Base-by-base conservation (phyloP, 1,140 invertebrate species). In the Venustaconcha ellipsiformis region DNA sequence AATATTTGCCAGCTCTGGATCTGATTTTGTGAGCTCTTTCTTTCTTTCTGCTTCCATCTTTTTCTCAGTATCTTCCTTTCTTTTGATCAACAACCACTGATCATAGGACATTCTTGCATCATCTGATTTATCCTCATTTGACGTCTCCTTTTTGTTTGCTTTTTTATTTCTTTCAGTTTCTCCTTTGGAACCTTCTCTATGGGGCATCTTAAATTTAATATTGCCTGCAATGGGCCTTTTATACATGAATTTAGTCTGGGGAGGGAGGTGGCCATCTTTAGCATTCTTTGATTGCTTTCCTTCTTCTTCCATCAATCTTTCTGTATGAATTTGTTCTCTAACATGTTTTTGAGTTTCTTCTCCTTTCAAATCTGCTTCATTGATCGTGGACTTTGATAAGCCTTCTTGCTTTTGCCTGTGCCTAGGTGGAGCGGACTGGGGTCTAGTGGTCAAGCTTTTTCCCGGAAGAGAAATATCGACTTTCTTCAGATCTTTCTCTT, bases 221-320 rank as follows among this genome's bases (percentile, higher is more conserved):
- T 80, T 75, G n/a, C 86, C 84, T 17, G 86, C 80, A 14, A 85
- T 83, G 14, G 84, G 83, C 17, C 86, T 70, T 70, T 83, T 86
- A 71, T 87, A 86, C 14, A 87, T 85, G 78, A 86, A 86, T 18
- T 83, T 84, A 20, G 83, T 81, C 26, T 82, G 78, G 30, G 80
- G 80, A 20, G 83, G 80, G 12, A 75, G 82, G 48, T 70, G 70
- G 15, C 23, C 59, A 23, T 67, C 76, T 60, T 74, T 66, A 73
- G 56, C 72, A 65, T 60, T 2, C 26, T 75, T 78, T 14, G 67
- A 18, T 23, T 78, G 75, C 56, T 78, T 74, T 13, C 73, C 67
- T 18, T 78, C 76, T 64, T 75, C 73, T 18, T 76, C 76, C 30
- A 67, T 67, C 57, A 72, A 70, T 60, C 70, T 67, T 55, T 72